Evolutionary conservation across 53 echinoderm and acorn worm species (phyloP).

Genomic region (Luidia sarsii): DNA sequence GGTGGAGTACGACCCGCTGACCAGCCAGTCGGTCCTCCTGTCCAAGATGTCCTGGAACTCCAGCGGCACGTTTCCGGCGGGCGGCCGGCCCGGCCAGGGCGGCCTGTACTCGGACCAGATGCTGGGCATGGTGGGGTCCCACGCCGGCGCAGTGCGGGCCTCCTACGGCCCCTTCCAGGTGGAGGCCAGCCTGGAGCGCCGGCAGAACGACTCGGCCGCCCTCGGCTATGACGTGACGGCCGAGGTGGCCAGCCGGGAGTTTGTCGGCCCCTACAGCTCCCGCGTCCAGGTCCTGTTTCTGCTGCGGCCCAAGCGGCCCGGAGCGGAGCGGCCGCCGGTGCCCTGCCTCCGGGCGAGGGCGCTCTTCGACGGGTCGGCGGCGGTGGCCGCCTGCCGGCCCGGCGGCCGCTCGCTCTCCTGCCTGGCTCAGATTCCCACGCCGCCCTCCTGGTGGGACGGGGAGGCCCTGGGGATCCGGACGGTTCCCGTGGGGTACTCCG

Average conservation of each 20-base stretch:
- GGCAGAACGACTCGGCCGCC: constrained; percentile 7
- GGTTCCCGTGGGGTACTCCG: constrained; percentile 13
- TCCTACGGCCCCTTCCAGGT: constrained; percentile 61
- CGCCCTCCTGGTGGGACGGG: constrained; percentile 32
- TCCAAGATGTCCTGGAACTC: constrained; percentile 41
- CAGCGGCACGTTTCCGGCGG: constrained; percentile 17
- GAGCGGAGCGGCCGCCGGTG: not conserved
- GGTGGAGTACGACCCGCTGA: constrained; percentile 17
- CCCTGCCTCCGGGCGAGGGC: constrained; percentile 53
- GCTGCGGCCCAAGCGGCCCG: constrained; percentile 3
- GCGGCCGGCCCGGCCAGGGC: constrained; percentile 15
- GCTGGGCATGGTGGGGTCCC: constrained; percentile 47
- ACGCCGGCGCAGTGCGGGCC: constrained; percentile 35
- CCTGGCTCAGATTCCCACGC: constrained; percentile 53
- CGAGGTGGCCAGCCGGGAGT: constrained; percentile 27
- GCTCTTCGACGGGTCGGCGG: constrained; percentile 17
- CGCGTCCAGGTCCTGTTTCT: constrained; percentile 63
- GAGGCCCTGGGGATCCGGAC: constrained; percentile 23
- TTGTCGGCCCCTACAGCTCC: constrained; percentile 21
- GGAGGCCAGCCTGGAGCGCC: constrained; percentile 15
- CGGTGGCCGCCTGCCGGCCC: constrained; percentile 47
- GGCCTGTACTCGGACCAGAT: constrained; percentile 51
- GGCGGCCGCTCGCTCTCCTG: constrained; percentile 42
- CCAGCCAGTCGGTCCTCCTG: constrained; percentile 45
- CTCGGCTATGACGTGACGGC: constrained; percentile 59